Conservation (phyloP, 2,113 vertebrate genomes). For the Pterocles gutturalis region DNA sequence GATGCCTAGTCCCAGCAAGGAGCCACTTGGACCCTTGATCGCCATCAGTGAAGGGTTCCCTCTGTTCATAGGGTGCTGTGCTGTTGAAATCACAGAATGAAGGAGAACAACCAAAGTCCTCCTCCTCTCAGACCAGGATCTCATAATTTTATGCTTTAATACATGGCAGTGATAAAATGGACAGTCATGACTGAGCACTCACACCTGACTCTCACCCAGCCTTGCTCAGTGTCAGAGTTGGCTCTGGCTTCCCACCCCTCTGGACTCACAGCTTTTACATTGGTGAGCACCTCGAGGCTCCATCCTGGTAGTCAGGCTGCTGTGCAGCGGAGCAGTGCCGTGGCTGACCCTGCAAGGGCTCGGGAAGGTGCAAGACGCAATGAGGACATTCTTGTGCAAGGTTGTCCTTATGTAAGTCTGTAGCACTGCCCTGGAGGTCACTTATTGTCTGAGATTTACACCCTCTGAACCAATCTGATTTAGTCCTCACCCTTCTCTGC, state of each 20-base stretch:
- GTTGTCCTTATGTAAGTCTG: neutral
- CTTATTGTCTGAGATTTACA: neutral
- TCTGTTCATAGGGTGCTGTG: fast-evolving
- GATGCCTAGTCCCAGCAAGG: neutral
- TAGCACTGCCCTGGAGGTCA: neutral
- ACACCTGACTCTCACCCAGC: neutral
- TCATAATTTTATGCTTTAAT: neutral
- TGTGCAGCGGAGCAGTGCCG: fast-evolving
- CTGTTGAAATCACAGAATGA: neutral
- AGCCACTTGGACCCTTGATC: neutral
- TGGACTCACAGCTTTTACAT: fast-evolving
- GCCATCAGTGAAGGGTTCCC: neutral
- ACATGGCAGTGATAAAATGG: neutral
- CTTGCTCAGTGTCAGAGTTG: fast-evolving
- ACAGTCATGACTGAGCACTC: neutral
- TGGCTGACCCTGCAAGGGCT: neutral
- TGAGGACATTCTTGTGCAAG: fast-evolving
- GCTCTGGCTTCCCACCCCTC: neutral
- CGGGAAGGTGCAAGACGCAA: neutral
- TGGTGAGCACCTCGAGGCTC: fast-evolving
- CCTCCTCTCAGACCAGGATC: neutral
- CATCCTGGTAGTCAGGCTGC: fast-evolving
- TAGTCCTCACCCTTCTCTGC: neutral
- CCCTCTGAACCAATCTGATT: neutral
- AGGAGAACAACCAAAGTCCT: fast-evolving